These are phyloP conservation scores for Graphium colonna DNA, from an alignment of 2,888 invertebrate genomes.

Conservation along the genomic window DNA sequence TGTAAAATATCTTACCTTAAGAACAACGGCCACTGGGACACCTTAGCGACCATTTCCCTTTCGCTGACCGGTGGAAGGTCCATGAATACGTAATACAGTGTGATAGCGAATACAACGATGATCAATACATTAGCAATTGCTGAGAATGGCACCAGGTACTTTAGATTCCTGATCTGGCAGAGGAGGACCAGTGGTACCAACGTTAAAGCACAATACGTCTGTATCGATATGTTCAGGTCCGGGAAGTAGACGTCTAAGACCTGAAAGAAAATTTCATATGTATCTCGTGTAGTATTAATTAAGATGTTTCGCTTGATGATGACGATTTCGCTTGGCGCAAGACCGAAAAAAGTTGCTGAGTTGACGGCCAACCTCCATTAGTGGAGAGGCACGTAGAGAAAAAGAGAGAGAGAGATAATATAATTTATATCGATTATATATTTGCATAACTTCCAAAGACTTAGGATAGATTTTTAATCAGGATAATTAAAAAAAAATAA, in stretches of 20 bases:
- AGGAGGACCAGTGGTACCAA: constrained; percentile 85
- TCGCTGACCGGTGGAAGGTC: constrained; percentile 60
- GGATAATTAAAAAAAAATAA: too few relatives aligned
- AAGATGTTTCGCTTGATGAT: too few relatives aligned
- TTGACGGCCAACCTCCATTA: too few relatives aligned
- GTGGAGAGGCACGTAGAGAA: too few relatives aligned
- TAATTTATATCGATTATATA: background rate
- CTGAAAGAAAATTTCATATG: constrained; percentile 46
- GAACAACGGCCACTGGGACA: constrained; percentile 88
- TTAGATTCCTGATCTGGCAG: constrained; percentile 87
- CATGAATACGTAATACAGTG: constrained; percentile 89
- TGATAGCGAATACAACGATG: constrained; percentile 87
- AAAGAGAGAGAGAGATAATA: too few relatives aligned
- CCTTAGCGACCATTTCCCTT: constrained; percentile 69
- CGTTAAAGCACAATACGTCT: constrained; percentile 83
- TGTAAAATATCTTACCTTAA: constrained; percentile 84
- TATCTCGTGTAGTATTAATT: too few relatives aligned
- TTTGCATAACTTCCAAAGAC: background rate
- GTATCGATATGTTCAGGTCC: constrained; percentile 72
- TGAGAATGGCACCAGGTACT: constrained; percentile 93
- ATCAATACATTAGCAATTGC: constrained; percentile 91
- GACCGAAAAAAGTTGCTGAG: too few relatives aligned
- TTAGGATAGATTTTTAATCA: too few relatives aligned
- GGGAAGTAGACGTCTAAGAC: constrained; percentile 68
- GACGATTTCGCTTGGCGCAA: too few relatives aligned